phyloP scores from a whole-genome alignment of 35 echinoderm and acorn worm species.

The Amphiura filiformis region DNA sequence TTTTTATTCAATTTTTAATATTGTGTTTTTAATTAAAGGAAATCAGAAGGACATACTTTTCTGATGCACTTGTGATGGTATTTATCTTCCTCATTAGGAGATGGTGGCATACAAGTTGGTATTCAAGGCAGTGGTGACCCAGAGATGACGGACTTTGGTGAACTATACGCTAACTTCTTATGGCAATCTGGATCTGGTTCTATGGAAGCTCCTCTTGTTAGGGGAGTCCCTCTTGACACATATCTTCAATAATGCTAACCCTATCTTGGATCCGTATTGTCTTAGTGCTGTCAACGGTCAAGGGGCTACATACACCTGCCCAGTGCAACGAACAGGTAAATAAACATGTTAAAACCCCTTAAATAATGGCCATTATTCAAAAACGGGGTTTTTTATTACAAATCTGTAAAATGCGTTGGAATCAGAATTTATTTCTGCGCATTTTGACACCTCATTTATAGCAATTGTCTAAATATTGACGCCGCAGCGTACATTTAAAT shows the following conservation, averaged over 20 bases:
- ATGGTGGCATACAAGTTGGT: conserved; percentile 54
- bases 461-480: too few relatives aligned
- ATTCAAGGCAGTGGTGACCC: conserved; percentile 57
- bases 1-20: too few relatives aligned
- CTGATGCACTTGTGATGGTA: too few relatives aligned
- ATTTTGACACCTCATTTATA: too few relatives aligned
- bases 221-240: conserved; percentile 68
- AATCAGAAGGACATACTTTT: too few relatives aligned
- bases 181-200: conserved; percentile 53
- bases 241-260: conserved; percentile 68
- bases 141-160: conserved; percentile 70
- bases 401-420: too few relatives aligned
- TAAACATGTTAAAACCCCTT: too few relatives aligned
- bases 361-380: too few relatives aligned
- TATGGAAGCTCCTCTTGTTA: conserved; percentile 78
- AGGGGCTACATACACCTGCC: conserved; percentile 37
- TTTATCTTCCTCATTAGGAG: too few relatives aligned
- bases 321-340: conserved; percentile 68
- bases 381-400: neutral
- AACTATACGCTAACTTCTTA: conserved; percentile 86
- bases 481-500: too few relatives aligned
- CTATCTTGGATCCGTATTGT: conserved; percentile 68
- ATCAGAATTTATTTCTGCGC: too few relatives aligned
- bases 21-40: too few relatives aligned
- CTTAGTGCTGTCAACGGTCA: conserved; percentile 66